Conservation (phyloP, 1,140 invertebrate genomes). For the Drosophila orena region DNA sequence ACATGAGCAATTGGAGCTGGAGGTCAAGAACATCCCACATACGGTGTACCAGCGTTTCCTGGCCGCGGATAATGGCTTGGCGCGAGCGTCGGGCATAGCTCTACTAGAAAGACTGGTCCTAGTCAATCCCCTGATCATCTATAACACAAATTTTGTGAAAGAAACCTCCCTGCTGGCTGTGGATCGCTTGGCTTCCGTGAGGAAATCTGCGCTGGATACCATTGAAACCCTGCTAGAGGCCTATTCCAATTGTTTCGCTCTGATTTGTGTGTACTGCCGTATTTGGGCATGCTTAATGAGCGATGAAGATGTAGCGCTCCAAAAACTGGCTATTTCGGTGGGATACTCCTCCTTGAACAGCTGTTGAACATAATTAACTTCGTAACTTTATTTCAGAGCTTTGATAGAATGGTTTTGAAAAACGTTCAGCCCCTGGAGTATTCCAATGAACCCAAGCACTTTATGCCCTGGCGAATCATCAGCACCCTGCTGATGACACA, state of each 20-base stretch:
- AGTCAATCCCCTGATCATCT: slow-evolving; percentile 74
- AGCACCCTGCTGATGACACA: slow-evolving; percentile 60
- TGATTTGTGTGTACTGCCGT: slow-evolving; percentile 76
- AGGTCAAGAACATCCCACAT: slow-evolving; percentile 59
- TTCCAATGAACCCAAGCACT: slow-evolving; percentile 70
- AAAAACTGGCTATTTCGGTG: slow-evolving; percentile 68
- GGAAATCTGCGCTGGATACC: slow-evolving; percentile 61
- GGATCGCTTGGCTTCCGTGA: slow-evolving; percentile 67
- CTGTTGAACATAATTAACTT: too few species aligned
- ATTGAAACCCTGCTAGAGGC: slow-evolving; percentile 65
- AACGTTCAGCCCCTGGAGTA: slow-evolving; percentile 74
- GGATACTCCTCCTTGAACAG: neutral
- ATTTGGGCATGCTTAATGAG: slow-evolving; percentile 68
- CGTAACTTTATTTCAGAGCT: slow-evolving; percentile 51
- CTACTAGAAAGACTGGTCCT: slow-evolving; percentile 70
- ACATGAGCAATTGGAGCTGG: slow-evolving; percentile 52
- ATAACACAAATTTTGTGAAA: slow-evolving; percentile 74
- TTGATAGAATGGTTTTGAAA: slow-evolving; percentile 53
- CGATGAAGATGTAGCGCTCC: slow-evolving; percentile 67
- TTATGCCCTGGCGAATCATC: slow-evolving; percentile 82
- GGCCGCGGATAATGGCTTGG: slow-evolving; percentile 55
- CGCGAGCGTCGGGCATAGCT: slow-evolving; percentile 64
- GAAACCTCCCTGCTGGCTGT: slow-evolving; percentile 55
- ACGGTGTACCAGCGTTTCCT: slow-evolving; percentile 67
- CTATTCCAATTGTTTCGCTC: slow-evolving; percentile 67